Conservation (phyloP, 2,888 invertebrate genomes). For the Caenorhabditis sp. region DNA sequence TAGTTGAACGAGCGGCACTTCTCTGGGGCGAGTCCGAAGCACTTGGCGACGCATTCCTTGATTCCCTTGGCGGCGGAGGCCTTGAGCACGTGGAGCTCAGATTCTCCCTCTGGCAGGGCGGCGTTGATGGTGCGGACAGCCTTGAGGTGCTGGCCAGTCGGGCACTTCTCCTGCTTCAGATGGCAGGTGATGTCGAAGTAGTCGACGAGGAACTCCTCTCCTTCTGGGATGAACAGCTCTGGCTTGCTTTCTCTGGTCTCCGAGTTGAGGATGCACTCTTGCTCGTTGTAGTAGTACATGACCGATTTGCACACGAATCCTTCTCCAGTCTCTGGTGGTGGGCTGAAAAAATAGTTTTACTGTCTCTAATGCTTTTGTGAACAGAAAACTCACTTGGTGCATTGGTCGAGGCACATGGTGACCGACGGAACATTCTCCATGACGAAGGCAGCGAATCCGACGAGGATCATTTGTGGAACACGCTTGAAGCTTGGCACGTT, state of each 20-base stretch:
- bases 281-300: slow-evolving; percentile 79
- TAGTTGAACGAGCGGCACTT: slow-evolving; percentile 79
- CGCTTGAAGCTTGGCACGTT: slow-evolving; percentile 77
- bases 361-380: neutral
- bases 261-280: slow-evolving; percentile 79
- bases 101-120: slow-evolving; percentile 77
- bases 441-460: slow-evolving; percentile 79
- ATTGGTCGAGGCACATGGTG: slow-evolving; percentile 78
- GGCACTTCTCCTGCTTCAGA: slow-evolving; percentile 75
- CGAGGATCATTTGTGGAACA: slow-evolving; percentile 79
- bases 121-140: slow-evolving; percentile 77
- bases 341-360: too few species aligned
- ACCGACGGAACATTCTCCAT: slow-evolving; percentile 79
- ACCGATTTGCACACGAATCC: slow-evolving; percentile 79
- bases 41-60: slow-evolving; percentile 70
- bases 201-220: slow-evolving; percentile 76
- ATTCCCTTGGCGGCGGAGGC: slow-evolving; percentile 63
- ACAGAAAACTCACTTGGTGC: slow-evolving; percentile 77
- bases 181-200: slow-evolving; percentile 79
- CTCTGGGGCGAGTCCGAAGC: slow-evolving; percentile 70
- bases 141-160: slow-evolving; percentile 71
- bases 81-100: slow-evolving; percentile 76
- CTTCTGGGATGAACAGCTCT: slow-evolving; percentile 78
- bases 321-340: slow-evolving; percentile 78
- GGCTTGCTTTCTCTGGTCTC: slow-evolving; percentile 77